Base-by-base conservation (phyloP, 1,140 invertebrate species). In the Gryon sp. region DNA sequence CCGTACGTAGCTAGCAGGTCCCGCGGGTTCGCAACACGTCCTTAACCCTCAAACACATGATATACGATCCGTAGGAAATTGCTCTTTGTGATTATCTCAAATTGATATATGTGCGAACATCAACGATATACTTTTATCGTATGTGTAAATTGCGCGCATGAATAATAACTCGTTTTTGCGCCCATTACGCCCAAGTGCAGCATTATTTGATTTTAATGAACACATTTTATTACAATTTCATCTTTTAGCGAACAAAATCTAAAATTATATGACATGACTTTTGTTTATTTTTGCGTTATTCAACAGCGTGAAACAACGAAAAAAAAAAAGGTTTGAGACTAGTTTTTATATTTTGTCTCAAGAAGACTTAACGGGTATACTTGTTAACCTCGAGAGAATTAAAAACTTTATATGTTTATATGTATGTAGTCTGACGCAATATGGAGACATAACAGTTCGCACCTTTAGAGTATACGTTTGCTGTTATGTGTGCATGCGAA, bases 31-130 rank as follows among this genome's bases (percentile, higher is more conserved):
- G 41, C 73, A 40, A 18, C 72, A 50, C 72, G 72, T 75, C 62
- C 72, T 75, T 75, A 66, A 70, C 66, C 63, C 50, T 63, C 57
- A 55, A 65, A 77, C 66, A 18, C 68, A 59, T 53, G 52, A 75
- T 75, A 53, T 55, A 75, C 46, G 70, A 75, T 60, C 38, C 62
- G 60, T 22, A 53, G 62, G 28, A 53, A 60, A 66, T 75, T 60
- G 60, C 53, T 45, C 60, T 46, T 66, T 60, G 53, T 46, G 70
- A 75, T 75, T 75, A 66, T 66, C 60, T 53, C 46, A 75, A 75
- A 75, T 66, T 75, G 72, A 68, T 75, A 75, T 75, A 75, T 62
- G 63, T 75, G 72, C 69, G 59, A 74, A 74, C 60, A 74, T 74
- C 59, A 59, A 43, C 60, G 60, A 52, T 74, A 65, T 9, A 65